phyloP scores from a whole-genome alignment of 2,797 vertebrate species.

The Enteromius fasciolatus region DNA sequence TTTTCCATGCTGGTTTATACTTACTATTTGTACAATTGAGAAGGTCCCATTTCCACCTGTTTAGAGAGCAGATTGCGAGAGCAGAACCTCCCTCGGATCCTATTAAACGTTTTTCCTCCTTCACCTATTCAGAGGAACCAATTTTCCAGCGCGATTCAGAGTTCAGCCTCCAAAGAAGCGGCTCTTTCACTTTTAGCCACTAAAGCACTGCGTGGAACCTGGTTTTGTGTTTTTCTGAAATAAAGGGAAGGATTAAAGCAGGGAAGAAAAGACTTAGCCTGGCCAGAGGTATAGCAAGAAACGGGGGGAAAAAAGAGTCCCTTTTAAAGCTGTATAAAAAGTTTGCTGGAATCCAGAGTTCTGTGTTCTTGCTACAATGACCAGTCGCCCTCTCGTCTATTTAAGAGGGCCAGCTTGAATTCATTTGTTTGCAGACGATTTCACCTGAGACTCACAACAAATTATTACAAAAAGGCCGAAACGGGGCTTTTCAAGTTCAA shows the following conservation, averaged over 20 bases:
- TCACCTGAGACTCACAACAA: conserved; percentile 86
- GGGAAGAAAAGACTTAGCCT: conserved; percentile 81
- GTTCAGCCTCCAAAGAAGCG: conserved; percentile 81
- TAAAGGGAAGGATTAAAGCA: conserved; percentile 90
- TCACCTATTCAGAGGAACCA: conserved; percentile 85
- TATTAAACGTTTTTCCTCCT: conserved; percentile 85
- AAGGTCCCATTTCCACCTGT: conserved; percentile 89
- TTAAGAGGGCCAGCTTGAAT: conserved; percentile 77
- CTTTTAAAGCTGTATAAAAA: conserved; percentile 80
- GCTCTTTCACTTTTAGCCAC: conserved; percentile 90
- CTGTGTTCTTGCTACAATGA: conserved; percentile 79
- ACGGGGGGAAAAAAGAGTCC: conserved; percentile 78
- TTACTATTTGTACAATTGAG: conserved; percentile 84
- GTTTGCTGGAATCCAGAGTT: conserved; percentile 88
- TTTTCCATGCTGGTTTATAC: conserved; percentile 72
- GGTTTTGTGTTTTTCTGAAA: conserved; percentile 91
- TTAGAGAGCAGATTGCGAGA: conserved; percentile 81
- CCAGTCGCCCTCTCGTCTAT: conserved; percentile 76
- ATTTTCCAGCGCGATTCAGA: conserved; percentile 88
- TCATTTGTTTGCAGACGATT: conserved; percentile 87
- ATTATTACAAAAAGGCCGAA: conserved; percentile 69
- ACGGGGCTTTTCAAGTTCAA: conserved; percentile 51
- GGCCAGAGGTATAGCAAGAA: conserved; percentile 84
- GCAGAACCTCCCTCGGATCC: conserved; percentile 85
- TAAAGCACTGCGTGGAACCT: conserved; percentile 96